phyloP scores from a whole-genome alignment of 2,113 vertebrate genomes.

The Cyphomyrus plagiostoma region DNA sequence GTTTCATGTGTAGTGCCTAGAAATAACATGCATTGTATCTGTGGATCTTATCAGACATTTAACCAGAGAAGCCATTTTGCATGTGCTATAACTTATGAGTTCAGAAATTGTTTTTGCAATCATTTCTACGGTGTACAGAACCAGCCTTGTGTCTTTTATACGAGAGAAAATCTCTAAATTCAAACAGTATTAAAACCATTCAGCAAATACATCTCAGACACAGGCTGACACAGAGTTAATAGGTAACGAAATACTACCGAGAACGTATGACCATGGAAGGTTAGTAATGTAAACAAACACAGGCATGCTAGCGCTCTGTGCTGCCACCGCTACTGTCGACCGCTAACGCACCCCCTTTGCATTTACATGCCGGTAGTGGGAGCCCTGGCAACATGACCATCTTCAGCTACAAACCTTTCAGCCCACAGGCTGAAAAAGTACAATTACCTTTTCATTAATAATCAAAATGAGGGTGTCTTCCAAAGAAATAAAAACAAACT shows the following conservation, averaged over 20 bases:
- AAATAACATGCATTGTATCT: background rate
- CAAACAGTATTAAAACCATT: background rate
- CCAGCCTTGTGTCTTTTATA: background rate
- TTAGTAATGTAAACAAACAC: conserved; percentile 1
- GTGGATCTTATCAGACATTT: background rate
- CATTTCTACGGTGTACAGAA: background rate
- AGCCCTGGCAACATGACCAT: conserved; percentile 38
- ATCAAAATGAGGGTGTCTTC: conserved; percentile 56
- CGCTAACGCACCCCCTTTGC: background rate
- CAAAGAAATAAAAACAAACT: conserved; percentile 41
- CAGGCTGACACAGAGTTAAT: background rate
- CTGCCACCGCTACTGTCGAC: background rate
- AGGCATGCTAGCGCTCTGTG: background rate
- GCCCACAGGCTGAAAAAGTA: conserved; percentile 26
- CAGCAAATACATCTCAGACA: background rate
- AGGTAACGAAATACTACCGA: background rate
- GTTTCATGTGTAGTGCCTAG: background rate
- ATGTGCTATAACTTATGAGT: background rate
- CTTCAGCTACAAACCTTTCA: conserved; percentile 15
- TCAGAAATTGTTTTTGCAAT: background rate
- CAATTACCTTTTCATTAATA: conserved; percentile 56
- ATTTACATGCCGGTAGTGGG: conserved; percentile 38
- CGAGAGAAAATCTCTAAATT: background rate
- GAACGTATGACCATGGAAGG: background rate
- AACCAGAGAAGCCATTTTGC: background rate